Base-by-base conservation (phyloP, 2,888 invertebrate species). In the Argyresthia albistria region DNA sequence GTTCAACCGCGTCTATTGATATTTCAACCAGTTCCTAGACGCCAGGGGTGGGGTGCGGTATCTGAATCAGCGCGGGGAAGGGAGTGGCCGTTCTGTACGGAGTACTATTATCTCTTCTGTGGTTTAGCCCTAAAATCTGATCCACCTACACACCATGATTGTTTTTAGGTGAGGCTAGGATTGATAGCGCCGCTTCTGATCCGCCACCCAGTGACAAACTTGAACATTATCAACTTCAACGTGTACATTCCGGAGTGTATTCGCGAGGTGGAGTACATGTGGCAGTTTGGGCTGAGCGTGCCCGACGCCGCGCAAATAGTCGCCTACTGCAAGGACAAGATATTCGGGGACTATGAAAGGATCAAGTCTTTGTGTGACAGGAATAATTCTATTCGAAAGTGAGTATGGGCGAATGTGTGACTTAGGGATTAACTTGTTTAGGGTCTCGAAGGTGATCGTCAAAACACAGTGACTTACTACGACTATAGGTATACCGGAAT, bases 241-340 rank as follows among this genome's bases (percentile, higher is more conserved):
- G 86, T 90, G 1, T 92, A 90, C 51, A 91, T 94, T 51, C 77
- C 82, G 1, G 93, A 93, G 75, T 90, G 94, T 50, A 93, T 95
- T 46, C 88, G 92, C 57, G 96, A 96, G 80, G 90, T 94, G 0
- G 94, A 95, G 67, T 92, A 93, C 63, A 93, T 96, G 90, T 91
- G 92, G 76, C 94, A 94, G 71, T 80, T 95, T 55, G 90, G 90
- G 42, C 77, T 95, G 49, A 77, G 91, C 61, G 92, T 96, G 6
- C 95, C 96, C 0, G 93, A 94, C 65, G 87, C 91, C 42, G 94
- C 94, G 4, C 91, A 93, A 67, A 90, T 95, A 35, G 88, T 96
- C 7, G 90, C 92, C 0, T 93, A 92, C 65, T 92, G 92, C 58
- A 93, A 93, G 64, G 89, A 92, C 1, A 91, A 91, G 66, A 89